Conservation (phyloP, 53 echinoderm and acorn worm genomes). For the Holothuria scabra region DNA sequence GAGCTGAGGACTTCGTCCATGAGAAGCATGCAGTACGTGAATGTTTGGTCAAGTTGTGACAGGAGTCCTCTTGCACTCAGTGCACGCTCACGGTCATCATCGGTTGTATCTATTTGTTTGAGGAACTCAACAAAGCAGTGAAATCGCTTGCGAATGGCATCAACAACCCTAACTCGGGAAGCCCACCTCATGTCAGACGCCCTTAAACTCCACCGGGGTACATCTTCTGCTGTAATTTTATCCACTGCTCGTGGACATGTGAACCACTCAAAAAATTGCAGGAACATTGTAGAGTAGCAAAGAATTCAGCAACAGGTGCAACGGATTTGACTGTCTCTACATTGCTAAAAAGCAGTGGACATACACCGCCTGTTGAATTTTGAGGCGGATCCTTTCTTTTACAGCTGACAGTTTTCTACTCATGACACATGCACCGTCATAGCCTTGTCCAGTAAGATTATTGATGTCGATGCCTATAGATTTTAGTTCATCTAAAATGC, state of each 20-base stretch:
- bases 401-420: too few species aligned
- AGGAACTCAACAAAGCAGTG: slow-evolving; percentile 36
- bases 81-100: slow-evolving; percentile 34
- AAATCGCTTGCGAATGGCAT: not conserved
- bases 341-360: slow-evolving; percentile 52
- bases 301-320: slow-evolving; percentile 7
- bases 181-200: too few species aligned
- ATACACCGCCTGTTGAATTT: slow-evolving; percentile 41
- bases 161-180: slow-evolving; percentile 45
- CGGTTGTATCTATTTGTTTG: not conserved
- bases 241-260: slow-evolving; percentile 15
- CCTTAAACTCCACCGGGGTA: slow-evolving; percentile 31
- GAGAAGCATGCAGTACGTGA: slow-evolving; percentile 39
- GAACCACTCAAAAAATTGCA: slow-evolving; percentile 30
- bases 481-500: slow-evolving; percentile 22
- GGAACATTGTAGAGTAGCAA: not conserved
- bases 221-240: slow-evolving; percentile 9
- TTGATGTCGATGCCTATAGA: slow-evolving; percentile 16
- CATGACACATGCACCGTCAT: too few species aligned
- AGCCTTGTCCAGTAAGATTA: too few species aligned
- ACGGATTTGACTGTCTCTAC: slow-evolving; percentile 43
- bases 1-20: too few species aligned
- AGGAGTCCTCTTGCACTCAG: slow-evolving; percentile 41
- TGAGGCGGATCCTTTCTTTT: slow-evolving; percentile 33
- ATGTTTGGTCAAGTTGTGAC: slow-evolving; percentile 32